phyloP scores from a whole-genome alignment of 2,888 invertebrate species.

The Gandaritis pyraliata region DNA sequence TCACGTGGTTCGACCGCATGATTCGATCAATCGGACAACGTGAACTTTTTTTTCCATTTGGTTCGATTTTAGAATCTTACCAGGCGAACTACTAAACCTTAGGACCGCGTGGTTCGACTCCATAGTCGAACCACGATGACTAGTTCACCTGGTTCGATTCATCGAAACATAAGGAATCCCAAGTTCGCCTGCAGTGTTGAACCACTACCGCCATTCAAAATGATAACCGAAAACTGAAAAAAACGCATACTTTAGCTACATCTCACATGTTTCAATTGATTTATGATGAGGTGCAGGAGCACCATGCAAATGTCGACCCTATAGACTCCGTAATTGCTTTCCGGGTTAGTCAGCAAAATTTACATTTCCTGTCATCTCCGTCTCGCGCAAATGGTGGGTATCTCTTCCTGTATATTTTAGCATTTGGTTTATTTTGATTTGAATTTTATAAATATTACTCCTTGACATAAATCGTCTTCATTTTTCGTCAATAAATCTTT shows the following conservation, averaged over 20 bases:
- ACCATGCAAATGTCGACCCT: constrained; percentile 48
- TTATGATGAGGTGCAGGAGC: constrained; percentile 55
- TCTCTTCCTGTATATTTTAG: constrained; percentile 32
- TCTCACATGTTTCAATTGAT: constrained; percentile 45
- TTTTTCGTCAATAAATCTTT: constrained; percentile 12
- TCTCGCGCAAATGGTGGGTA: constrained; percentile 31
- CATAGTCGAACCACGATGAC: no score
- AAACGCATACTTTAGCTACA: constrained; percentile 4
- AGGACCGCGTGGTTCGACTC: no score
- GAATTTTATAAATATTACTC: constrained; percentile 23
- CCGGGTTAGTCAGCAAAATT: constrained; percentile 63
- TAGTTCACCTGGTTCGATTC: no score
- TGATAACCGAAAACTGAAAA: neutral
- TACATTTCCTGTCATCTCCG: constrained; percentile 50
- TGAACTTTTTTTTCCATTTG: no score
- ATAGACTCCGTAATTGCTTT: constrained; percentile 63
- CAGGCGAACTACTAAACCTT: no score
- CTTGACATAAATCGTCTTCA: constrained; percentile 10
- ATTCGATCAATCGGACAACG: no score
- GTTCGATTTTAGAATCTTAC: no score
- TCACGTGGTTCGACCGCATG: no score
- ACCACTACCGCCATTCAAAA: neutral
- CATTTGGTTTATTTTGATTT: constrained; percentile 29
- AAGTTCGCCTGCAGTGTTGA: no score
- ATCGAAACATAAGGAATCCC: no score